phyloP scores from a whole-genome alignment of 1,140 invertebrate species.

The Belonocnema kinseyi region DNA sequence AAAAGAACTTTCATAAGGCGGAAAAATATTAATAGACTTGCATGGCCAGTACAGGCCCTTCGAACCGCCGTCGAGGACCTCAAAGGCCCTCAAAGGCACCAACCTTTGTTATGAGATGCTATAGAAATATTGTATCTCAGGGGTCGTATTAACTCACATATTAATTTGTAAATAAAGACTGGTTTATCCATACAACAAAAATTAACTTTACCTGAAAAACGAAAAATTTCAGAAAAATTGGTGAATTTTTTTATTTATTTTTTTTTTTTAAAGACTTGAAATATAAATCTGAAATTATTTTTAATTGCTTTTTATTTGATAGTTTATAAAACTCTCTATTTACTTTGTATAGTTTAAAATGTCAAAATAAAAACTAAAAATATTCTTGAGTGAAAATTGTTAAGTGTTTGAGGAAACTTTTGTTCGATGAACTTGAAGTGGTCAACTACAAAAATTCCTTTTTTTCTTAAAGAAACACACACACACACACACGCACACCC shows the following conservation, averaged over 20 bases:
- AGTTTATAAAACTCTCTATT: neutral
- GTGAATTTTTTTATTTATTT: neutral
- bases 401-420: neutral
- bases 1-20: conserved; percentile 50
- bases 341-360: neutral
- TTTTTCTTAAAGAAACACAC: neutral
- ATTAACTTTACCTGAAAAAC: conserved; percentile 40
- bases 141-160: conserved; percentile 40
- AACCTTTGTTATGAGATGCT: conserved; percentile 56
- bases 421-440: neutral
- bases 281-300: no score
- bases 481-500: neutral
- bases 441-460: neutral
- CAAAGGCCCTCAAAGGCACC: conserved; percentile 30
- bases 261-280: neutral
- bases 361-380: neutral
- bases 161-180: conserved; percentile 24
- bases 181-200: conserved; percentile 32
- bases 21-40: conserved; percentile 63
- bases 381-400: neutral
- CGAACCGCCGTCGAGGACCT: conserved; percentile 22
- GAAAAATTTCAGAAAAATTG: neutral
- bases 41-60: conserved; percentile 48
- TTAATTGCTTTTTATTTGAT: no score
- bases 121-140: conserved; percentile 61